Base-by-base conservation (phyloP, 1,140 invertebrate species). In the Bombus affinis region DNA sequence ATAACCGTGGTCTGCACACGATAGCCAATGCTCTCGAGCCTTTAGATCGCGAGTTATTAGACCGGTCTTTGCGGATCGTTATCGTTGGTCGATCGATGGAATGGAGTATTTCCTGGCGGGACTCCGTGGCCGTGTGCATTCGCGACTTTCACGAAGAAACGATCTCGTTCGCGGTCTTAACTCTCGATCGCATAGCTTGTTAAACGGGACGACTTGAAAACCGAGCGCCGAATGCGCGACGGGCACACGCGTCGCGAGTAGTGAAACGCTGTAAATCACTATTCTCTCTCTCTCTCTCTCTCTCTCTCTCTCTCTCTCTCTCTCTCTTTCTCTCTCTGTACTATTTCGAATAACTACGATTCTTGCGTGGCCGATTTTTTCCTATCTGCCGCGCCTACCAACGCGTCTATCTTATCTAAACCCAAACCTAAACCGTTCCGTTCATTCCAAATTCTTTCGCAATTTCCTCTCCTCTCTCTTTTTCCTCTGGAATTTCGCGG, bases 111-210 rank as follows among this genome's bases (percentile, higher is more conserved):
- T 89, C 88, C 88, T 86, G 84, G 47, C 87, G 66, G 57, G 81
- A 44, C n/a, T 37, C n/a, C 28, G 80, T 32, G 65, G 84, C 72
- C 65, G 84, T 66, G 72, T 32, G 70, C 81, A 65, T 71, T 71
- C 81, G 80, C 81, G 81, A 89, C 89, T 90, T 90, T 90, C 89
- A 87, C 89, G 85, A 80, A 89, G 88, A 79, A 90, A 90, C 81
- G 88, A 90, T 90, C 89, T 89, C 88, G 89, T 89, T 89, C 88
- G 85, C 85, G 37, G 88, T 74, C 85, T 90, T 89, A 90, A 89
- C 88, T 90, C 89, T 87, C 89, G 88, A 90, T 90, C 87, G 79
- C 78, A 65, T 85, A 85, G 53, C 89, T 90, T 82, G 88, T 90
- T 90, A 87, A 89, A 90, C 85, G 78, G 79, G 81, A 86, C 88